phyloP scores from a whole-genome alignment of 2,888 invertebrate species.

The Exephanes ischioxanthus region DNA sequence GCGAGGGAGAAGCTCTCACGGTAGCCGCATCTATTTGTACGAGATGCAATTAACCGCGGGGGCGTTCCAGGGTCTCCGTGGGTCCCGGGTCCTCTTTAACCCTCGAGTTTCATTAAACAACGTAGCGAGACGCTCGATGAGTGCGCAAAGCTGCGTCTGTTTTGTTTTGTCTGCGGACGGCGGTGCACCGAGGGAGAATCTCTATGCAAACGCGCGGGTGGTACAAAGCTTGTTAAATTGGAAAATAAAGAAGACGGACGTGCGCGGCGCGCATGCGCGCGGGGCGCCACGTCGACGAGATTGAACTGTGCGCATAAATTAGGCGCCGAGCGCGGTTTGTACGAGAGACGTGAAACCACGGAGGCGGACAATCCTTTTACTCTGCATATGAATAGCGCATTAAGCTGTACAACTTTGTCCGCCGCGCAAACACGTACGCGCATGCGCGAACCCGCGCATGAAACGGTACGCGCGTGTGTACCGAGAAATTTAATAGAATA shows the following conservation, averaged over 20 bases:
- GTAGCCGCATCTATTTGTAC: slow-evolving; percentile 49
- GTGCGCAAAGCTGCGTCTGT: slow-evolving; percentile 22
- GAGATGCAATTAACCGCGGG: slow-evolving; percentile 59
- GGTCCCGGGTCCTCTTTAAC: slow-evolving; percentile 25
- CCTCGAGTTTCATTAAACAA: slow-evolving; percentile 51
- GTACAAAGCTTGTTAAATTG: slow-evolving; percentile 32
- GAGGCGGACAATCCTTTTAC: slow-evolving; percentile 56
- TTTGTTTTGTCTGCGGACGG: neutral
- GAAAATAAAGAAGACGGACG: slow-evolving; percentile 30
- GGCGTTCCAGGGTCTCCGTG: slow-evolving; percentile 1
- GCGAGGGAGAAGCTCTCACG: neutral
- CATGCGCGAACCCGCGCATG: neutral
- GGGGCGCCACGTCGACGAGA: slow-evolving; percentile 25
- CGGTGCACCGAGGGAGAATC: neutral
- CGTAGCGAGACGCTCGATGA: slow-evolving; percentile 31
- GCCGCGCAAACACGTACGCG: slow-evolving; percentile 2
- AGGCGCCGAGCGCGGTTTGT: neutral
- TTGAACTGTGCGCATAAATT: slow-evolving; percentile 54
- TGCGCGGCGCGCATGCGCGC: neutral
- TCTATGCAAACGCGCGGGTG: neutral
- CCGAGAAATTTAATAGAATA: slow-evolving; percentile 81
- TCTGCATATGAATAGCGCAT: slow-evolving; percentile 67
- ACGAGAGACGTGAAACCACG: slow-evolving; percentile 38
- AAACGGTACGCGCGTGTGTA: slow-evolving; percentile 23
- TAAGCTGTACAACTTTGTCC: slow-evolving; percentile 51